These are phyloP conservation scores for Drosophila sp. DNA, from an alignment of 1,140 invertebrate species.

Conservation along the genomic window DNA sequence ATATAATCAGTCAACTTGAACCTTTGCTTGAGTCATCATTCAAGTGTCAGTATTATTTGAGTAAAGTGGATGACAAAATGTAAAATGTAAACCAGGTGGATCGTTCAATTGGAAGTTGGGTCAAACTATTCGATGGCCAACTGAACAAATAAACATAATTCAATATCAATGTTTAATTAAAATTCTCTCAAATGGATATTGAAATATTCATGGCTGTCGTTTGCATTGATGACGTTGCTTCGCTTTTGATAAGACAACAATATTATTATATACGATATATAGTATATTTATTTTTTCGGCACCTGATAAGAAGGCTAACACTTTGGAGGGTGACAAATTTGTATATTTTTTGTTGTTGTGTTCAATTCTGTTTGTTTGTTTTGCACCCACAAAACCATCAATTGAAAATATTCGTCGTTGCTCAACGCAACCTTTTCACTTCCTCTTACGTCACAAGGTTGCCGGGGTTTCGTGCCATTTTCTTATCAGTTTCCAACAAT, in stretches of 20 bases:
- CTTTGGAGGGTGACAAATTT: not conserved
- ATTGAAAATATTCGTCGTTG: not conserved
- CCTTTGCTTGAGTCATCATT: conserved; percentile 21
- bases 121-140: conserved; percentile 12
- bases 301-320: conserved; percentile 4
- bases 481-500: conserved; percentile 4
- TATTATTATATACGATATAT: not conserved
- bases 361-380: conserved; percentile 2
- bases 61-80: conserved; percentile 5
- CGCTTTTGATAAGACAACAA: not conserved
- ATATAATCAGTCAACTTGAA: conserved; percentile 49
- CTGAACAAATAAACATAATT: conserved; percentile 53
- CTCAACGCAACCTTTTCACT: not conserved
- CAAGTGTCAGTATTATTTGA: not conserved
- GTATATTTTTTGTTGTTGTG: not conserved
- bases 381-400: not conserved
- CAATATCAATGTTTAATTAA: conserved; percentile 73
- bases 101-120: not conserved
- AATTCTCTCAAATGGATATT: conserved; percentile 19
- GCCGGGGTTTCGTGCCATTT: not conserved
- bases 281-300: not conserved
- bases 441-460: conserved; percentile 52
- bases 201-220: conserved; percentile 2
- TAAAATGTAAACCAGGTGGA: conserved; percentile 20
- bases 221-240: conserved; percentile 5